Evolutionary conservation across 1,140 invertebrate genomes (phyloP).

Genomic region (Drosophila bifasciata): DNA sequence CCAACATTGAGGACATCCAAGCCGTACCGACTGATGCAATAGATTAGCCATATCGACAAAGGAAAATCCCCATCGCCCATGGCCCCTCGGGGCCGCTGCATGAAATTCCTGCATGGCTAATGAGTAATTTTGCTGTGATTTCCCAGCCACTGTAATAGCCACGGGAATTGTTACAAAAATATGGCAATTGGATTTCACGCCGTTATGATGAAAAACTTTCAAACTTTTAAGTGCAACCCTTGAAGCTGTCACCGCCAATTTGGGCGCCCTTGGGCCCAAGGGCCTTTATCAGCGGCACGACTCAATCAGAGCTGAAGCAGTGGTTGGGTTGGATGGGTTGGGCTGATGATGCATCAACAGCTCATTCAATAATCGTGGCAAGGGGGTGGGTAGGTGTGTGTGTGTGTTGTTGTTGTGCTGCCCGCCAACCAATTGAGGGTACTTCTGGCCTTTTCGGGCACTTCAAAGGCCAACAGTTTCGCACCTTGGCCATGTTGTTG

Average conservation of each 20-base stretch:
- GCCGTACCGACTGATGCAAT: constrained; percentile 49
- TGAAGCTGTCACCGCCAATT: constrained; percentile 26
- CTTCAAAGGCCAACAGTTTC: constrained; percentile 42
- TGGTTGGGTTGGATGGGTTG: neutral
- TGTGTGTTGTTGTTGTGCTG: neutral
- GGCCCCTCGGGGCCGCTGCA: constrained; percentile 28
- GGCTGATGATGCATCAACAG: constrained; percentile 42
- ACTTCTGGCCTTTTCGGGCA: constrained; percentile 26
- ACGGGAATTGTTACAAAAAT: constrained; percentile 34
- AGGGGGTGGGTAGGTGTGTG: constrained; percentile 3
- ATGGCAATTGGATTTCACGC: constrained; percentile 55
- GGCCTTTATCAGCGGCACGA: neutral
- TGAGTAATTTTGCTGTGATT: constrained; percentile 50
- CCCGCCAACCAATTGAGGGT: constrained; percentile 37
- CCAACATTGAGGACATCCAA: constrained; percentile 8
- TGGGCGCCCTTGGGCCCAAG: neutral
- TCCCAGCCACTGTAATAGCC: constrained; percentile 16
- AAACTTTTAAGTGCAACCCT: constrained; percentile 57
- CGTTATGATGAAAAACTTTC: constrained; percentile 42
- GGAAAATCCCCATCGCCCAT: constrained; percentile 33
- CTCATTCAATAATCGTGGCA: constrained; percentile 31
- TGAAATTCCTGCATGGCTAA: constrained; percentile 50
- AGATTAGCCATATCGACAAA: constrained; percentile 63
- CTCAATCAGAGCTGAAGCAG: constrained; percentile 20
- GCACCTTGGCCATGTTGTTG: constrained; percentile 32